A percentile compares a stretch with the other conserved stretches of the same genome.
These are phyloP conservation scores for Megalops atlanticus DNA, from an alignment of 2,113 vertebrate genomes.

Conservation along the genomic window DNA sequence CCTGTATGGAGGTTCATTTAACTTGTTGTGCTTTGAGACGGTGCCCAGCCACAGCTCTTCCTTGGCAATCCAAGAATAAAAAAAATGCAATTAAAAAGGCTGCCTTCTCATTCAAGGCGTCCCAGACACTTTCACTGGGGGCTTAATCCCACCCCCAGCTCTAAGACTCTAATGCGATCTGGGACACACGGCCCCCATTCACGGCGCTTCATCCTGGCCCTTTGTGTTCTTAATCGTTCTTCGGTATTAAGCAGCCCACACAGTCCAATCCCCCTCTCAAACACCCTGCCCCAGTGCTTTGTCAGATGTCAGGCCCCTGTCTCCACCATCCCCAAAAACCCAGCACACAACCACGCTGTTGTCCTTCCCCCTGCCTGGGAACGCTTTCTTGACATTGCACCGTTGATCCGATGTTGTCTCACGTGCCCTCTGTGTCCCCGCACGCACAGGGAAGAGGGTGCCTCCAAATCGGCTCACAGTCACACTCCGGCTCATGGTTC, in stretches of 20 bases:
- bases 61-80: constrained; percentile 26
- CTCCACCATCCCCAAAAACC: constrained; percentile 13
- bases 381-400: neutral
- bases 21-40: constrained; percentile 44
- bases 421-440: constrained; percentile 49
- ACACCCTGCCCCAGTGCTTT: constrained; percentile 49
- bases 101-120: constrained; percentile 46
- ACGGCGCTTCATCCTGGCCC: constrained; percentile 44
- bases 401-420: constrained; percentile 52
- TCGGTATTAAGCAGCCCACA: constrained; percentile 54
- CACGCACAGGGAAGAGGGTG: constrained; percentile 32
- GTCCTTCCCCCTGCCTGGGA: constrained; percentile 15
- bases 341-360: constrained; percentile 19
- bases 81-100: constrained; percentile 56
- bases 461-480: constrained; percentile 5
- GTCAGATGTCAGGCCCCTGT: constrained; percentile 38
- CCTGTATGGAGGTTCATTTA: constrained; percentile 43
- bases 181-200: constrained; percentile 56
- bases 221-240: constrained; percentile 60
- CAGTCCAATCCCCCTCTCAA: constrained; percentile 48
- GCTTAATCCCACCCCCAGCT: constrained; percentile 50
- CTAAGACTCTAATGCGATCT: constrained; percentile 54
- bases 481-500: neutral
- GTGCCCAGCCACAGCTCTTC: constrained; percentile 35
- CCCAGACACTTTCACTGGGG: constrained; percentile 51